Conservation (phyloP, 2,113 vertebrate species). For the Oxyura jamaicensis region DNA sequence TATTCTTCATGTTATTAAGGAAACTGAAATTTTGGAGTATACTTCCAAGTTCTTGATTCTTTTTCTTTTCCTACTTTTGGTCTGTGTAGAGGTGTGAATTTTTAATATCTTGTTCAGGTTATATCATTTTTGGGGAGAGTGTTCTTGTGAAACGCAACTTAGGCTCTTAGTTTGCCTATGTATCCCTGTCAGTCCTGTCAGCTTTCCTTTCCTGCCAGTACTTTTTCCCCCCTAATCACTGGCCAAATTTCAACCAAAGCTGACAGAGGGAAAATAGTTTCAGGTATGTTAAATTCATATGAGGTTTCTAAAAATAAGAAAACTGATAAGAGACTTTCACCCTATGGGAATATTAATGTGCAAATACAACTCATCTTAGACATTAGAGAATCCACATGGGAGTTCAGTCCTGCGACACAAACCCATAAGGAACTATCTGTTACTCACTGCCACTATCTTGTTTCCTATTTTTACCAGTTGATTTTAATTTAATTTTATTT, state of each 20-base stretch:
- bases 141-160: not conserved
- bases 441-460: not conserved
- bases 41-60: not conserved
- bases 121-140: not conserved
- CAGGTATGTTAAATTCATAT: not conserved
- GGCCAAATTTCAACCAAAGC: not conserved
- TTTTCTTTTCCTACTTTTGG: not conserved
- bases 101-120: not conserved
- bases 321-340: not conserved
- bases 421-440: not conserved
- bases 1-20: not conserved
- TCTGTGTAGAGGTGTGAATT: not conserved
- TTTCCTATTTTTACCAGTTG: not conserved
- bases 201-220: not conserved
- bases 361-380: not conserved
- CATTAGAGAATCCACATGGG: not conserved
- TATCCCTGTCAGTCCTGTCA: not conserved
- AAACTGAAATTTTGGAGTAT: not conserved
- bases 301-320: slow-evolving; percentile 22
- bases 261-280: not conserved
- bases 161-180: not conserved
- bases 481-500: not conserved
- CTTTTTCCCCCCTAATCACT: not conserved
- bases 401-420: not conserved
- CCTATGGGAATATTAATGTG: not conserved